phyloP scores from a whole-genome alignment of 2,113 vertebrate genomes.

The Entosphenus tridentatus region DNA sequence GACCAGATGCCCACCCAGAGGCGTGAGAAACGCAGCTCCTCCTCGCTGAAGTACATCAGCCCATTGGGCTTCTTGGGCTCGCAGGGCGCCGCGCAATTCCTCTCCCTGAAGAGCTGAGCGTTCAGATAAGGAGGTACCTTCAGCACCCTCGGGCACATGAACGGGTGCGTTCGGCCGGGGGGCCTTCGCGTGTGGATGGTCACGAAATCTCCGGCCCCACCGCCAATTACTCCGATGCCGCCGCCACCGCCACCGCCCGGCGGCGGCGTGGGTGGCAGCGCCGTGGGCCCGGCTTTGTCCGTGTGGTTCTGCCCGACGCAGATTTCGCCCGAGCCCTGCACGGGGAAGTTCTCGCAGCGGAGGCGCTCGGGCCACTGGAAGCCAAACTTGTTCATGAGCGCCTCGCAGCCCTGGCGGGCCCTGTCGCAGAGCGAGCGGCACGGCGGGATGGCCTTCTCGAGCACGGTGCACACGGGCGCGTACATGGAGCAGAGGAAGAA shows the following conservation, averaged over 20 bases:
- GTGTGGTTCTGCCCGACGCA: constrained; percentile 60
- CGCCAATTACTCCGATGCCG: background rate
- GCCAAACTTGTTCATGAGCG: constrained; percentile 61
- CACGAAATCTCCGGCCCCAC: no score
- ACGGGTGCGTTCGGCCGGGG: constrained; percentile 19
- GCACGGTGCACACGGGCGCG: constrained; percentile 47
- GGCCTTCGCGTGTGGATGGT: no score
- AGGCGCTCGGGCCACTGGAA: constrained; percentile 54
- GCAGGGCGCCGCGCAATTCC: constrained; percentile 68
- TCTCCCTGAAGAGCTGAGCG: constrained; percentile 53
- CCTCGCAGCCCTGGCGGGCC: constrained; percentile 57
- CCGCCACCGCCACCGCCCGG: constrained; percentile 10
- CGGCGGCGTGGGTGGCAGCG: constrained; percentile 19
- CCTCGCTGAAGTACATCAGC: constrained; percentile 63
- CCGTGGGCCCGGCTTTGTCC: constrained; percentile 22
- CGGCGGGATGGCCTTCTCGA: constrained; percentile 49
- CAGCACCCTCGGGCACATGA: constrained; percentile 57
- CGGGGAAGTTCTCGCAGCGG: constrained; percentile 44
- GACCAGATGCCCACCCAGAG: constrained; percentile 68
- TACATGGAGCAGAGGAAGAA: constrained; percentile 71
- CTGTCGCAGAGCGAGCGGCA: constrained; percentile 47
- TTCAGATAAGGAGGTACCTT: constrained; percentile 52
- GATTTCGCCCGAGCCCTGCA: constrained; percentile 44
- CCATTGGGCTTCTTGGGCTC: constrained; percentile 41
- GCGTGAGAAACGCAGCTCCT: constrained; percentile 48